Base-by-base conservation (phyloP, 1,140 invertebrate genomes). In the Neodiprion lecontei region DNA sequence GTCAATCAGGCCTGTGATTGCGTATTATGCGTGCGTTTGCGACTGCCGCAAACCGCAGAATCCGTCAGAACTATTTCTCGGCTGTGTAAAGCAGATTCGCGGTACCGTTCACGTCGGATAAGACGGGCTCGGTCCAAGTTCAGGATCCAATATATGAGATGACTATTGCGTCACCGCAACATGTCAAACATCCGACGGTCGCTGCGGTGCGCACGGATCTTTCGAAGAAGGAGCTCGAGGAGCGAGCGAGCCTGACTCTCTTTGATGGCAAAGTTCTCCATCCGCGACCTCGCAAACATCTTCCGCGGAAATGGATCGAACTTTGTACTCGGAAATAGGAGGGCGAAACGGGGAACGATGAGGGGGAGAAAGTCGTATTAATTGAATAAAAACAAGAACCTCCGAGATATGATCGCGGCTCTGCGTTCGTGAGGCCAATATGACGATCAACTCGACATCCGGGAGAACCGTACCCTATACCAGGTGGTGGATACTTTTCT, bases 221-320 rank as follows among this genome's bases (percentile, higher is more conserved):
- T 48, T 40, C 76, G 77, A 72, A 28, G 74, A 70, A 75, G 73
- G 17, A 21, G 17, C 17, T 21, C 17, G 17, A 21, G 17, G 0
- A 21, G 17, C 17, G 17, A 81, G 65, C 72, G 73, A 74, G 77
- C 70, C 70, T 40, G 74, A 67, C 49, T 67, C 77, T 81, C 81
- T 83, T 81, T 80, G 81, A 83, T 80, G 80, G 67, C 74, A 80
- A 84, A 84, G 84, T 84, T 84, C 78, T 78, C 80, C 80, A 68
- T 68, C 67, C 67, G 76, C 74, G 76, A 76, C 75, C 77, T 17
- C 67, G 80, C 77, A 85, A 84, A 85, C 79, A 83, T 79, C 79
- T 73, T 74, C 70, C 79, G 75, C 76, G 83, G 82, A 83, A 84
- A 81, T 80, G 80, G 76, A 80, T 79, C 76, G 75, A 74, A 72